Conservation (phyloP, 2,888 invertebrate genomes). For the Geophilus truncorum region DNA sequence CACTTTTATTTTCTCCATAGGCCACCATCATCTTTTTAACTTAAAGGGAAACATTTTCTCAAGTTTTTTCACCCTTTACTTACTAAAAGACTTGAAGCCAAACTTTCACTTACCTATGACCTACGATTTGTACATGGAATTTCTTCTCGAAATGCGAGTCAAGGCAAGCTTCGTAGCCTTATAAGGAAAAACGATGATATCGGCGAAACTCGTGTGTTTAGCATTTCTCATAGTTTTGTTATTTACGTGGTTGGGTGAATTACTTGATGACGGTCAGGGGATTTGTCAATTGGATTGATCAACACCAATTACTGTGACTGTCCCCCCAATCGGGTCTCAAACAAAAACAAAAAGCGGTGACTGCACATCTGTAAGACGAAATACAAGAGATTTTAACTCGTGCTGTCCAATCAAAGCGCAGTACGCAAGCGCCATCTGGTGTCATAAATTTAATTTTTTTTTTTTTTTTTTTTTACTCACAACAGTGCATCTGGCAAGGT, state of each 20-base stretch:
- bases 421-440: background rate
- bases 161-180: background rate
- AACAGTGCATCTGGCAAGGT: too few relatives aligned
- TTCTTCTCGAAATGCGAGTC: conserved; percentile 20
- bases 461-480: too few relatives aligned
- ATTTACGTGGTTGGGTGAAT: background rate
- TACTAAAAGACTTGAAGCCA: background rate
- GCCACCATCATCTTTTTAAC: background rate
- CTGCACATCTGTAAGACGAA: background rate
- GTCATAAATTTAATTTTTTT: background rate
- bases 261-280: background rate
- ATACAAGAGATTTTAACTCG: background rate
- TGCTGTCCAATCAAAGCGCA: background rate
- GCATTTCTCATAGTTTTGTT: background rate
- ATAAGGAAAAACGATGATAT: conserved; percentile 11
- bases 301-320: background rate
- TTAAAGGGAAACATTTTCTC: too few relatives aligned
- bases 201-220: background rate
- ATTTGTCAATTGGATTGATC: background rate
- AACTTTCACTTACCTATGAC: conserved; percentile 7
- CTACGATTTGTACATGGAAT: conserved; percentile 7
- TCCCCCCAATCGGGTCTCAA: background rate
- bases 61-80: background rate
- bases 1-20: background rate
- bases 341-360: background rate